Base-by-base conservation (phyloP, 2,797 vertebrate species). In the Smutsia gigantea region DNA sequence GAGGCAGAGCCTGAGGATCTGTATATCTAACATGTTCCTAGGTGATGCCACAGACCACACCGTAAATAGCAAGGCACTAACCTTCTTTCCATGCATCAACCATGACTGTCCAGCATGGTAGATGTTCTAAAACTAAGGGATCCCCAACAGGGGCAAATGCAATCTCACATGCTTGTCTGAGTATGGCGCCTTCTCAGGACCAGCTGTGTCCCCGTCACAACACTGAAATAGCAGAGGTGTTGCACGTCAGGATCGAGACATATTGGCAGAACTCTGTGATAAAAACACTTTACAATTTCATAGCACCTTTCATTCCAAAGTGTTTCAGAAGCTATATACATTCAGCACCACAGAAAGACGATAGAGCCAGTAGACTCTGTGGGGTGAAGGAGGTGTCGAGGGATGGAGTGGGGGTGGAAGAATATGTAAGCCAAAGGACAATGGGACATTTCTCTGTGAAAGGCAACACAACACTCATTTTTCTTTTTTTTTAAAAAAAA, bases 181-280 rank as follows among this genome's bases (percentile, higher is more conserved):
- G 94, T 78, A 49, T 0, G 10, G 77, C 75, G 87, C 63, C 87
- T 85, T 57, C 95, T 82, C 10, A 0, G 78, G 79, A 69, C 86
- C 53, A 63, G 87, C 95, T 72, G 86, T 59, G 87, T 63, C 93
- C 96, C 97, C 91, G 69, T 97, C 97, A 96, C 95, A 96, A 94
- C 93, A 97, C 97, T 97, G 97, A 98, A 98, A 98, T 98, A 96
- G 98, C 95, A 96, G 98, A 98, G 98, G 98, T 98, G 98, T 90
- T 92, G 90, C 96, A 37, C 72, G 81, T 97, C 97, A 96, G 94
- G 96, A 94, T 95, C 63, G 96, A 97, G 97, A 97, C n/a, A 13
- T 93, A 9, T 93, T 97, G 98, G 98, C 98, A 98, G 97, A 97
- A 95, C 93, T 4, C 95, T 9, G 97, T 93, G 97, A 98, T 97